These are phyloP conservation scores for Sebastes cheni DNA, from an alignment of 2,797 vertebrate genomes.

Conservation along the genomic window DNA sequence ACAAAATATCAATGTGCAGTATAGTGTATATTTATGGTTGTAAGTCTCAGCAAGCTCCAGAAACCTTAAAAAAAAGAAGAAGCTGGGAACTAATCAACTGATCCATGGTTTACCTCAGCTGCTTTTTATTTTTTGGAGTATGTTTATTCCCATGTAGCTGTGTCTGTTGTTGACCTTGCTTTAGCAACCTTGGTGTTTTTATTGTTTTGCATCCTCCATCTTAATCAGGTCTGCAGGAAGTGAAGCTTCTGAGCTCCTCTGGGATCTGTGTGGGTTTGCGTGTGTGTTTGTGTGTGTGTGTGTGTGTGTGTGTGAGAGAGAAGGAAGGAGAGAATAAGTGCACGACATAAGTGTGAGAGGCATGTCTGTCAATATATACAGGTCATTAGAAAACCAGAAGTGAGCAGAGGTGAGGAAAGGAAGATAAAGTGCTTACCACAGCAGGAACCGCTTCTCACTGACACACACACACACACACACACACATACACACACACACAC, in stretches of 20 bases:
- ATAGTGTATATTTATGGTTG: neutral
- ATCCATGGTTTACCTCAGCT: neutral
- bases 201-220: constrained; percentile 65
- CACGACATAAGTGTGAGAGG: constrained; percentile 30
- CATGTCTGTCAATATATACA: constrained; percentile 60
- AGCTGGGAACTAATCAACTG: neutral
- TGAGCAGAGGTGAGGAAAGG: constrained; percentile 52
- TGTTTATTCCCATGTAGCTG: neutral
- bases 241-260: constrained; percentile 44
- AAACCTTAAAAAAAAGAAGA: neutral
- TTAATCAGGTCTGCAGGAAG: constrained; percentile 66
- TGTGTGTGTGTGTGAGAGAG: constrained; percentile 10
- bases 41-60: neutral
- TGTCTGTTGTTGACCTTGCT: constrained; percentile 56
- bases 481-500: neutral
- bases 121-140: neutral
- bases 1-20: neutral
- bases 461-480: neutral
- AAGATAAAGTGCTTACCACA: constrained; percentile 49
- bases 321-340: constrained; percentile 22
- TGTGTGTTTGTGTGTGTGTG: constrained; percentile 11
- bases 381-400: constrained; percentile 63
- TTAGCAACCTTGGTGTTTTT: constrained; percentile 59
- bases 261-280: constrained; percentile 44
- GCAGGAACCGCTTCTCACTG: constrained; percentile 28